Evolutionary conservation across 2,797 vertebrate species (phyloP), one percentile per base, ranked within the genome.

Genomic region (Coregonus ussuriensis): DNA sequence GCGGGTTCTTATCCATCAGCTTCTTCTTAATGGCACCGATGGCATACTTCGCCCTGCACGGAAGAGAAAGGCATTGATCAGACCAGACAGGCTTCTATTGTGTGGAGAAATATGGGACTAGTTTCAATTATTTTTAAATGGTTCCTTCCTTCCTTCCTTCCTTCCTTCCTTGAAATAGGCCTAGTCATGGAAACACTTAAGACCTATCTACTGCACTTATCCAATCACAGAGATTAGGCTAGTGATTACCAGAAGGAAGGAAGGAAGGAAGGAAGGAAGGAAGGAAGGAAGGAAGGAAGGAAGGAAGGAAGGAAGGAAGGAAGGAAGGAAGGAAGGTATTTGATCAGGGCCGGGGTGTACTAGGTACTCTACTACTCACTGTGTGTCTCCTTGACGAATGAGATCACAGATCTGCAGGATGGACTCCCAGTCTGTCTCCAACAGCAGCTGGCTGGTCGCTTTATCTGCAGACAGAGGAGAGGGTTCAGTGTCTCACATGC

Each of bases 401-500:
- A 99, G 96, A 91, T 99, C 98, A 74, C 98, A 99, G 86, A 99
- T 99, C 91, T 99, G 98, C 80, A 99, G 93, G 81, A 99, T 99
- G 81, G 98, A 99, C 87, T 99, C 98, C 98, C 98, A 99, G 91
- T 99, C 98, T 0, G 98, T 99, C 91, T 99, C 98, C 88, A 99
- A 91, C 62, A 99, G 92, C 29, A 99, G 95, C 87, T 99, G 98
- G 90, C 98, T 99, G 81, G 98, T 99, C 18, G 98, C 98, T 93
- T 98, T 99, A 86, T 99, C 98, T 99, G 88, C 3, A 86, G 31
- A 21, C 18, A 16, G n/a, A 31, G 31, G 53, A 63, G 29, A 41
- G 67, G 21, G 4, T 18, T 16, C 13, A 70, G 35, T n/a, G 25
- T 70, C 66, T 71, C 71, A 14, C 18, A 74, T 1, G 47, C 13